Evolutionary conservation across 2,113 vertebrate genomes (phyloP), one percentile per base, ranked within the genome.

Genomic region (Enhydra lutris): DNA sequence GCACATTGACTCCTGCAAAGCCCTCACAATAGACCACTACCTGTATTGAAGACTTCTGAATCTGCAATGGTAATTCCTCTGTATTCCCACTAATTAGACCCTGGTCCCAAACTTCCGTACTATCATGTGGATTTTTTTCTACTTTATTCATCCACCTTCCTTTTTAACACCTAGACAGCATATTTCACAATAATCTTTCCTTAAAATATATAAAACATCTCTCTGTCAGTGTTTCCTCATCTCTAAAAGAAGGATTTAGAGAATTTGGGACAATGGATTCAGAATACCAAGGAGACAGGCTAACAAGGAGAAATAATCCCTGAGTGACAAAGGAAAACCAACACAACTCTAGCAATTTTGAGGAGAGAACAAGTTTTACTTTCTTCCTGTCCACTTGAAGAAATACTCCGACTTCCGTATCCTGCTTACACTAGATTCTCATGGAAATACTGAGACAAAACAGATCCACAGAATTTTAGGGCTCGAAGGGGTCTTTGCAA

Each of bases 111-210:
- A 61, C 47, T 73, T 14, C 34, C 42, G 78, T 84, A 50, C 26
- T 89, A 23, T 18, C 36, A 23, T 14, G 24, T 11, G 21, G 63
- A 71, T 67, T 47, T 65, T 88, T 91, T 91, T 57, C 39, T 78
- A 11, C 65, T 86, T 57, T 71, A 74, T 42, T 80, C 42, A 47
- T 17, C n/a, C 18, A 57, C 10, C 83, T 78, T 87, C 39, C 47
- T 42, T 85, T 87, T 81, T 57, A 91, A 96, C 31, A 71, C 29
- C 31, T 36, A 18, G 18, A 76, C 39, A 87, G 36, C 23, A 1
- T 55, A 59, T 71, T 78, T 90, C 71, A 89, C 47, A 63, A 42
- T 18, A 15, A 95, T 83, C 61, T 97, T 92, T 92, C 83, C 74
- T 59, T 85, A 45, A 95, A 69, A 81, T 36, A 63, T 31, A 82